Evolutionary conservation across 1,140 invertebrate species (phyloP), one percentile per base, ranked within the genome.

Genomic region (Lordiphosa collinella): DNA sequence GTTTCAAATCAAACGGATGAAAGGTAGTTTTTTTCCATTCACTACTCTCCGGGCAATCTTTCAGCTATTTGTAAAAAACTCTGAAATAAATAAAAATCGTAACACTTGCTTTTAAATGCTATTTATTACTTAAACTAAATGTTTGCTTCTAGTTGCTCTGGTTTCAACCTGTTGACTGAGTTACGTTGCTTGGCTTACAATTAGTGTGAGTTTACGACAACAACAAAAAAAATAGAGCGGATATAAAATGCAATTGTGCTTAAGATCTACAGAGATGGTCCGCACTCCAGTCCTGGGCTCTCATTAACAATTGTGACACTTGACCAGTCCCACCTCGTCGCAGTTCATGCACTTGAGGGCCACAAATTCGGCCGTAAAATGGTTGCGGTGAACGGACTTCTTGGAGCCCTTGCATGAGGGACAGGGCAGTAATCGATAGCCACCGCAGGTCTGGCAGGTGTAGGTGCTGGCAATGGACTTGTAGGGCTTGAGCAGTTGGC

Each of bases 321-420:
- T 92, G 4, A 98, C 94, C 7, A 99, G 91, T 25, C 97, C 97
- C 14, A 96, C 96, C 90, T 98, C 96, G 87, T 98, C 96, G 90
- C 97, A 99, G 86, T 96, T 96, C 94, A 97, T 97, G 90, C 97
- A 99, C 71, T 97, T 97, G 22, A 99, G 91, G 1, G 97, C 96
- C 38, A 97, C 94, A 88, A 98, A 97, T 90, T 98, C 96, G 13
- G 95, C 93, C 0, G 96, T 97, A 89, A 98, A 98, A 80, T 97
- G 94, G 90, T 98, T 98, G 69, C 97, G 91, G 86, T 97, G 95
- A 2, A 96, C 93, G 6, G 96, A 98, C 90, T 98, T 98, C 91
- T 98, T 98, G 87, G 96, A 97, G 6, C 97, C 97, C 80, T 96
- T 97, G 91, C 97, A 99, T 37, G 95, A 92, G 5, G 93, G 91